Percentiles rank a stretch among this genome's conserved stretches.
Evolutionary conservation across 2,113 vertebrate genomes (phyloP).

Genomic region (Cebidichthys violaceus): DNA sequence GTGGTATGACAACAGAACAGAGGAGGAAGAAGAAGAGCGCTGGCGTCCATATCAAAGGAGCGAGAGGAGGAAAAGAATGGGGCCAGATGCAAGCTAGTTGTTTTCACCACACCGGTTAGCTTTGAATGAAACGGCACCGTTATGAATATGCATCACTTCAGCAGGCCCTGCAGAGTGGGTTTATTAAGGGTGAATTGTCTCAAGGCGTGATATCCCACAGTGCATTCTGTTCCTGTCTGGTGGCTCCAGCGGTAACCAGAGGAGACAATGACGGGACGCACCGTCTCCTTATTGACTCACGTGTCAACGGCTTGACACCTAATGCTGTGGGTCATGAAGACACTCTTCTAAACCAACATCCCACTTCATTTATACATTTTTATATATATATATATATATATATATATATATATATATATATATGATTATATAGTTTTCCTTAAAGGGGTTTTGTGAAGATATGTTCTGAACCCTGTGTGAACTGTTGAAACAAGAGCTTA

Average conservation of each 20-base stretch:
- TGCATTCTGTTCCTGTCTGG: slow-evolving; percentile 24
- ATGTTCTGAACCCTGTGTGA: neutral
- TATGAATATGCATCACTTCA: slow-evolving; percentile 76
- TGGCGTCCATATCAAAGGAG: slow-evolving; percentile 75
- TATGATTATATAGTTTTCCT: neutral
- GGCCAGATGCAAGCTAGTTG: slow-evolving; percentile 75
- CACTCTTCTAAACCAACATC: neutral
- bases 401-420: no score
- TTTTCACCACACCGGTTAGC: slow-evolving; percentile 45
- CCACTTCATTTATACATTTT: neutral
- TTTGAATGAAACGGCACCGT: slow-evolving; percentile 56
- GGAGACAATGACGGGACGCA: slow-evolving; percentile 20
- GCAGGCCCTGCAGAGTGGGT: slow-evolving; percentile 39
- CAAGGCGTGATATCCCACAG: slow-evolving; percentile 61
- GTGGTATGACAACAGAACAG: slow-evolving; percentile 75
- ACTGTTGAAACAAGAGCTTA: neutral
- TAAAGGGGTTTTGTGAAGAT: neutral
- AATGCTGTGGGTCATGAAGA: neutral
- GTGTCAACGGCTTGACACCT: neutral
- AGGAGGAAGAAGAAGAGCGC: slow-evolving; percentile 66
- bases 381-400: no score
- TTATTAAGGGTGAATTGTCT: slow-evolving; percentile 64
- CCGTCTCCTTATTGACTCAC: neutral
- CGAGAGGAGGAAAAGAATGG: slow-evolving; percentile 69
- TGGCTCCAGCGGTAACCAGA: slow-evolving; percentile 38